Evolutionary conservation across 2,113 vertebrate genomes (phyloP).

Genomic region (Butorides virescens): DNA sequence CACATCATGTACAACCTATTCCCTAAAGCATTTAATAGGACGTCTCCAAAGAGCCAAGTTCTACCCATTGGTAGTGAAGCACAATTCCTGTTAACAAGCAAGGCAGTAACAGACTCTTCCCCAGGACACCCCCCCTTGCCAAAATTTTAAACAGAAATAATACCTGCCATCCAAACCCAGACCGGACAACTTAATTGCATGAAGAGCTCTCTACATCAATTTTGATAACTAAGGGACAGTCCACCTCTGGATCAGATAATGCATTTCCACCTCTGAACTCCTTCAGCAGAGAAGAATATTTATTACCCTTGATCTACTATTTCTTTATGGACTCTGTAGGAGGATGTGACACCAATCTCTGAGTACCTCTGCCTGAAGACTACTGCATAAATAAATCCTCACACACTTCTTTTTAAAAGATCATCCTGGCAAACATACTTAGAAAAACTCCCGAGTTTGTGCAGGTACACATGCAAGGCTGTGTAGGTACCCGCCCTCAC

Average conservation of each 20-base stretch:
- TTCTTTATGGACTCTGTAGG: background rate
- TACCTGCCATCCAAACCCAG: background rate
- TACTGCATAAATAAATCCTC: background rate
- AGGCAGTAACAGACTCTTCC: background rate
- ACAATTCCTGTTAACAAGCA: background rate
- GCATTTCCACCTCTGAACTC: background rate
- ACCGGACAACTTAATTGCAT: background rate
- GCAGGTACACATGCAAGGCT: background rate
- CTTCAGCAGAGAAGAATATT: background rate
- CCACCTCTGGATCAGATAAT: background rate
- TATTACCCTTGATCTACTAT: background rate
- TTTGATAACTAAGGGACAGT: background rate
- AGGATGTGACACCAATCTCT: background rate
- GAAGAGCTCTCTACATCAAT: background rate
- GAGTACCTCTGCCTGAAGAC: background rate
- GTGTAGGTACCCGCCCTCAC: background rate
- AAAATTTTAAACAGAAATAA: background rate
- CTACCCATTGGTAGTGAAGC: background rate
- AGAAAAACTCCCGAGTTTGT: background rate
- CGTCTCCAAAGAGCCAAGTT: background rate
- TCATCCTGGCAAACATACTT: background rate
- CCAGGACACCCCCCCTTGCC: background rate
- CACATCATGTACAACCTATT: background rate
- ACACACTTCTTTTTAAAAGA: background rate
- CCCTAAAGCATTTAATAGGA: conserved; percentile 19